Conservation (phyloP, 2,113 vertebrate species). For the Festucalex cinctus region DNA sequence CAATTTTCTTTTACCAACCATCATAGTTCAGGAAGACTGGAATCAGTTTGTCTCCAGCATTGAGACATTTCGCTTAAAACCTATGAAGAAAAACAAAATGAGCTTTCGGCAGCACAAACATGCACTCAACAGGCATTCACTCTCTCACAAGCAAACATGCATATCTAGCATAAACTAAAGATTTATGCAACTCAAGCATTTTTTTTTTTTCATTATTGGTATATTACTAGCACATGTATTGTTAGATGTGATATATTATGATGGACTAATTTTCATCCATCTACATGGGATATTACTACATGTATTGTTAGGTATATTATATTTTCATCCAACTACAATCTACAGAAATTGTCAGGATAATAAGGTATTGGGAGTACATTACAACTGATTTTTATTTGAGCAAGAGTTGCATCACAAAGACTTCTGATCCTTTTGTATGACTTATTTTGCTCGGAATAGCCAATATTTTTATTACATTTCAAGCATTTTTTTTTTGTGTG, state of each 20-base stretch:
- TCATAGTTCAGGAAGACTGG: background rate
- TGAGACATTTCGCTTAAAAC: conserved; percentile 34
- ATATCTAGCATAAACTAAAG: conserved; percentile 44
- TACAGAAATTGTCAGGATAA: conserved; percentile 55
- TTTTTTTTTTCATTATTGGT: conserved; percentile 46
- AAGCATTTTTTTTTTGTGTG: conserved; percentile 45
- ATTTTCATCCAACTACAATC: conserved; percentile 52
- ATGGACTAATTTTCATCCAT: background rate
- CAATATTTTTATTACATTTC: conserved; percentile 61
- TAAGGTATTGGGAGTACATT: conserved; percentile 56
- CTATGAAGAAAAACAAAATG: conserved; percentile 57
- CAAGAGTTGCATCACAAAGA: conserved; percentile 73
- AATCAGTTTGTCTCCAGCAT: conserved; percentile 17
- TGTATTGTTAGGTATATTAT: background rate
- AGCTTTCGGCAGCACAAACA: conserved; percentile 17
- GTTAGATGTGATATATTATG: background rate
- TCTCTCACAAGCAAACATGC: conserved; percentile 46
- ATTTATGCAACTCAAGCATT: conserved; percentile 70
- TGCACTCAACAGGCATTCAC: background rate
- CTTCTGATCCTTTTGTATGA: conserved; percentile 58
- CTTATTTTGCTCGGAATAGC: conserved; percentile 66
- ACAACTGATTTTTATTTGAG: conserved; percentile 63
- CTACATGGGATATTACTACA: background rate
- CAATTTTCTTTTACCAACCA: conserved; percentile 37
- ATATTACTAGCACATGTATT: conserved; percentile 9